These are phyloP conservation scores for Morpho helenor DNA, from an alignment of 2,888 invertebrate species.

Conservation along the genomic window DNA sequence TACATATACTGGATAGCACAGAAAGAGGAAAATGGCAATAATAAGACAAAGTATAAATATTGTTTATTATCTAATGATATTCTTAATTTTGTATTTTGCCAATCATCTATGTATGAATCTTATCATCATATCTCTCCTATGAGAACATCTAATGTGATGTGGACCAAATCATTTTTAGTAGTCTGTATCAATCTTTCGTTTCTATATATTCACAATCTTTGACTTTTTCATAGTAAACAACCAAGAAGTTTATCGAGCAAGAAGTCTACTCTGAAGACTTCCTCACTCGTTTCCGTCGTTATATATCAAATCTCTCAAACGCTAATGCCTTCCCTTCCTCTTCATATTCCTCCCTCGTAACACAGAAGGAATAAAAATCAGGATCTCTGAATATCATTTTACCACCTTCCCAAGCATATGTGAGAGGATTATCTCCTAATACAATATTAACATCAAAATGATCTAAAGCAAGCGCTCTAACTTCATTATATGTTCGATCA, in stretches of 20 bases:
- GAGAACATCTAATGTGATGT: too few species aligned
- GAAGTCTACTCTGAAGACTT: slow-evolving; percentile 43
- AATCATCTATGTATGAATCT: too few species aligned
- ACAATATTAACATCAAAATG: slow-evolving; percentile 87
- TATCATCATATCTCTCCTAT: too few species aligned
- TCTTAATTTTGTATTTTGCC: too few species aligned
- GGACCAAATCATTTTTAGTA: too few species aligned
- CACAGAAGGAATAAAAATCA: slow-evolving; percentile 84
- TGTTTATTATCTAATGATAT: too few species aligned
- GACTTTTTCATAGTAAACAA: too few species aligned
- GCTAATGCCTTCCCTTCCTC: slow-evolving; percentile 86
- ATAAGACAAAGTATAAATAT: too few species aligned
- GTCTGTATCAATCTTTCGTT: background rate
- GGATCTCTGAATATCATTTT: slow-evolving; percentile 85
- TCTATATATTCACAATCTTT: too few species aligned
- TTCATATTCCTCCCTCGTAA: slow-evolving; percentile 93
- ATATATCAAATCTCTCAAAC: slow-evolving; percentile 77
- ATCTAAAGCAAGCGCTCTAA: slow-evolving; percentile 87
- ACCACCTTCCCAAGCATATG: slow-evolving; percentile 95
- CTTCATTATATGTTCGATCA: slow-evolving; percentile 82
- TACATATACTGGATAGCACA: too few species aligned
- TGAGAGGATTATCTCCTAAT: slow-evolving; percentile 82
- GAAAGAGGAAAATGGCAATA: too few species aligned
- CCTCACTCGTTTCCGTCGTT: slow-evolving; percentile 64
- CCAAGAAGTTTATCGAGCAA: slow-evolving; percentile 46